A percentile compares a stretch with the other conserved stretches of the same genome.
phyloP scores from a whole-genome alignment of 2,888 invertebrate genomes.

The Drosophila tripunctata region DNA sequence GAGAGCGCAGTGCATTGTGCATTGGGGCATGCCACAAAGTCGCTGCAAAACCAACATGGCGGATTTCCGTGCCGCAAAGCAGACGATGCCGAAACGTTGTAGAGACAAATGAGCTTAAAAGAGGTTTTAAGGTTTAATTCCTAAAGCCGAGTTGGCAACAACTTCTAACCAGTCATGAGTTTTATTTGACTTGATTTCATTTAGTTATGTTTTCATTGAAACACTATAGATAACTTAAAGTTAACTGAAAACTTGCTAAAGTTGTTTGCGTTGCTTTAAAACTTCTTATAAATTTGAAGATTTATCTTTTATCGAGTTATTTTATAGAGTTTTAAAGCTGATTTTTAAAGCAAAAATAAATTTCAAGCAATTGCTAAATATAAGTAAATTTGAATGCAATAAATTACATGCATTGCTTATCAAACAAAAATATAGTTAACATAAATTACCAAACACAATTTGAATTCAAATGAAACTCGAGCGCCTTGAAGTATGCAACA shows the following conservation, averaged over 20 bases:
- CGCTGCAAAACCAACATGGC: constrained; percentile 70
- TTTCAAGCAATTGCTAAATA: too few species aligned
- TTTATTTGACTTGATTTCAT: constrained; percentile 28
- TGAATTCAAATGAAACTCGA: not conserved
- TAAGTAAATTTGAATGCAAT: not conserved
- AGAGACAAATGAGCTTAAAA: not conserved
- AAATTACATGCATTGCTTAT: not conserved
- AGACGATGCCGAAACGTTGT: constrained; percentile 28
- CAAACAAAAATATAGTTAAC: not conserved
- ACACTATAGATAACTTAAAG: not conserved
- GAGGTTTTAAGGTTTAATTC: constrained; percentile 14
- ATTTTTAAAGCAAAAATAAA: too few species aligned
- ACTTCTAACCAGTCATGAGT: constrained; percentile 7
- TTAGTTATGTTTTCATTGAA: not conserved
- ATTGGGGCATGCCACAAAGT: constrained; percentile 52
- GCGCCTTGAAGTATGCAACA: not conserved
- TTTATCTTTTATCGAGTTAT: too few species aligned
- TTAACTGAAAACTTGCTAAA: too few species aligned
- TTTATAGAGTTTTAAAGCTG: too few species aligned
- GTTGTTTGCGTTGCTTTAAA: too few species aligned
- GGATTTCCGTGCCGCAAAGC: constrained; percentile 76
- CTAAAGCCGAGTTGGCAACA: constrained; percentile 12
- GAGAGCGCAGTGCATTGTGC: constrained; percentile 53
- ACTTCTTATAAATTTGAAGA: too few species aligned
- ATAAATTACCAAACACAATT: not conserved